Evolutionary conservation across 1,140 invertebrate species (phyloP), one percentile per base, ranked within the genome.

Genomic region (Drosophila santomea): DNA sequence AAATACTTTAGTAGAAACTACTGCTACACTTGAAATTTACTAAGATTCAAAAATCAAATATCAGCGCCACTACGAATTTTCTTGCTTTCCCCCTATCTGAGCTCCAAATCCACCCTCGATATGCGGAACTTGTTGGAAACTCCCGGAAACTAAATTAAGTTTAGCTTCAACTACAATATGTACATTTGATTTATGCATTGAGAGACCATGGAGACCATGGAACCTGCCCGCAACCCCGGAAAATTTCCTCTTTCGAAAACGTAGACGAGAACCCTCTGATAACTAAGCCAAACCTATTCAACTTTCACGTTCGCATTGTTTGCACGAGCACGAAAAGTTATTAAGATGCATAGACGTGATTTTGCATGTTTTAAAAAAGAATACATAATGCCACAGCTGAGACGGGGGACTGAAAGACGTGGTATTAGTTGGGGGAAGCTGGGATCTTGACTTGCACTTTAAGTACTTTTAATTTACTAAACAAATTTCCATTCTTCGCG

Each of bases 331-430:
- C 81, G 81, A 85, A 84, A 80, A 85, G 81, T 85, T 85, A 85
- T 85, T 85, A 85, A 85, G 81, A 85, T 85, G 74, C 81, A 78
- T 80, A 85, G 81, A 85, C 81, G 81, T 85, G 81, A 85, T 85
- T 85, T 71, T 85, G 81, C 81, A 85, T 85, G 73, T 85, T 85
- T 80, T 78, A 73, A 74, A 84, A 84, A 84, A 83, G 57, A 66
- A 76, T 72, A 72, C 68, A 72, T 72, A 76, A 76, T 76, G 72
- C 41, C 36, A 17, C 50, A 51, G 45, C 35, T 32, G 56, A 59
- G 28, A 39, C 32, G 20, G 43, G 50, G 57, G 57, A 10, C 50
- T 35, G 50, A 48, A 41, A 48, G 23, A 64, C n/a, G 28, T 32
- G 25, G 10, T 44, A 41, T 74, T 14, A 11, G 28, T 15, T n/a